Percentiles rank a stretch among this genome's conserved stretches.
phyloP scores from a whole-genome alignment of 2,888 invertebrate genomes.

The Molorchus minor region DNA sequence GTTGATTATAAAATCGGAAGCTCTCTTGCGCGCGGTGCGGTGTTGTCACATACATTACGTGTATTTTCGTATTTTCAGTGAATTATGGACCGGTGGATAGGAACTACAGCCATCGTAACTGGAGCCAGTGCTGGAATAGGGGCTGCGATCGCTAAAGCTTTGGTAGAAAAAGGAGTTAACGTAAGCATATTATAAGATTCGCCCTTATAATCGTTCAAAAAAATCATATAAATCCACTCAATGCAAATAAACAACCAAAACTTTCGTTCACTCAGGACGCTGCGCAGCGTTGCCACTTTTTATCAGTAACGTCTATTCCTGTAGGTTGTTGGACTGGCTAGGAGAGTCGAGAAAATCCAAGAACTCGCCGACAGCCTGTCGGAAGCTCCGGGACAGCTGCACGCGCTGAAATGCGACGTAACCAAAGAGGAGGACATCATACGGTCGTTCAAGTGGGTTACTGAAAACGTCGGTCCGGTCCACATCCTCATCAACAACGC shows the following conservation, averaged over 20 bases:
- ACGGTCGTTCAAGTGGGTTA: slow-evolving; percentile 45
- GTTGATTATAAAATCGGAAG: too few relatives aligned
- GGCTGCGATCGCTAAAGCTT: slow-evolving; percentile 9
- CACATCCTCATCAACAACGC: slow-evolving; percentile 50
- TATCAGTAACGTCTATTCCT: not conserved
- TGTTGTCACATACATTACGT: not conserved
- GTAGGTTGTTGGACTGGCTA: slow-evolving; percentile 48
- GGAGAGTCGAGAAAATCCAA: slow-evolving; percentile 45
- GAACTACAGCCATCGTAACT: slow-evolving; percentile 4
- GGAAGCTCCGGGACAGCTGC: slow-evolving; percentile 42
- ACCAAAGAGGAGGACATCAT: slow-evolving; percentile 47
- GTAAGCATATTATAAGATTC: not conserved
- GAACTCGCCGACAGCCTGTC: slow-evolving; percentile 37
- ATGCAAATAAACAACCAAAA: not conserved
- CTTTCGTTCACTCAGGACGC: not conserved
- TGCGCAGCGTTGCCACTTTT: not conserved
- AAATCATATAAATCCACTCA: not conserved
- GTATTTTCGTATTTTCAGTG: not conserved
- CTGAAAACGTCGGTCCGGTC: slow-evolving; percentile 44
- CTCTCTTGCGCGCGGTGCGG: not conserved
- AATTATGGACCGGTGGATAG: slow-evolving; percentile 17
- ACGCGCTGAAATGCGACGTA: slow-evolving; percentile 43
- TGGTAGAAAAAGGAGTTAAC: slow-evolving; percentile 6
- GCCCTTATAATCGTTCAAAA: not conserved
- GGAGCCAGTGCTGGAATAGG: slow-evolving; percentile 17